Evolutionary conservation across 2,113 vertebrate species (phyloP).

Genomic region (Circaetus cinerascens): DNA sequence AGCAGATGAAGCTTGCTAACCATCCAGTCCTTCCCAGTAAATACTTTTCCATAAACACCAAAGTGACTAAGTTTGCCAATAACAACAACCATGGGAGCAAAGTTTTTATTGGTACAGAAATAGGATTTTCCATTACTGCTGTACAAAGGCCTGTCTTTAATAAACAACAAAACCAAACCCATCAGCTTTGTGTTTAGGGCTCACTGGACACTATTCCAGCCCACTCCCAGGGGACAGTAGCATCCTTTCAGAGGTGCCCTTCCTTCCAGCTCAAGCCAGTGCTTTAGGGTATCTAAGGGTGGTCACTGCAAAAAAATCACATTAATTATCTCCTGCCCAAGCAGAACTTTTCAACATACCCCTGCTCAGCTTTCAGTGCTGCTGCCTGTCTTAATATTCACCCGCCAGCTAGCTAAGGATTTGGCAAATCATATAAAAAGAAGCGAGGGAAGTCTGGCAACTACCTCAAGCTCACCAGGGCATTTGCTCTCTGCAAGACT

Average conservation of each 20-base stretch:
- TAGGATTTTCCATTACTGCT: constrained; percentile 50
- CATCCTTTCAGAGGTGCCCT: neutral
- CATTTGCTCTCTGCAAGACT: neutral
- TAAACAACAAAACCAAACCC: constrained; percentile 14
- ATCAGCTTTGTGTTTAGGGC: neutral
- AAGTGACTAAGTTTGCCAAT: constrained; percentile 1
- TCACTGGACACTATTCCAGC: neutral
- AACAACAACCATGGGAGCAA: constrained; percentile 24
- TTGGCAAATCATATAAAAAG: neutral
- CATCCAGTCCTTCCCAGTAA: neutral
- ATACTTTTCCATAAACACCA: constrained; percentile 33
- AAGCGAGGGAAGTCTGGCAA: neutral
- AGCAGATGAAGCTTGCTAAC: constrained; percentile 1
- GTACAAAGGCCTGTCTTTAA: constrained; percentile 17
- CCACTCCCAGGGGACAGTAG: neutral
- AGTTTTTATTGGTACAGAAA: constrained; percentile 40
- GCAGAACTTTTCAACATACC: neutral
- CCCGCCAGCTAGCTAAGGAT: neutral
- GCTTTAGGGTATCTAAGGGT: neutral
- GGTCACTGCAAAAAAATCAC: neutral
- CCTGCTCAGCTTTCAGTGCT: neutral
- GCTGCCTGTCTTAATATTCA: neutral
- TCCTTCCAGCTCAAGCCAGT: neutral
- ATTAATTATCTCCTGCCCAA: neutral
- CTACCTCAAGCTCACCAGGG: neutral